These are phyloP conservation scores for Mola mola DNA, from an alignment of 2,113 vertebrate species.

Conservation along the genomic window DNA sequence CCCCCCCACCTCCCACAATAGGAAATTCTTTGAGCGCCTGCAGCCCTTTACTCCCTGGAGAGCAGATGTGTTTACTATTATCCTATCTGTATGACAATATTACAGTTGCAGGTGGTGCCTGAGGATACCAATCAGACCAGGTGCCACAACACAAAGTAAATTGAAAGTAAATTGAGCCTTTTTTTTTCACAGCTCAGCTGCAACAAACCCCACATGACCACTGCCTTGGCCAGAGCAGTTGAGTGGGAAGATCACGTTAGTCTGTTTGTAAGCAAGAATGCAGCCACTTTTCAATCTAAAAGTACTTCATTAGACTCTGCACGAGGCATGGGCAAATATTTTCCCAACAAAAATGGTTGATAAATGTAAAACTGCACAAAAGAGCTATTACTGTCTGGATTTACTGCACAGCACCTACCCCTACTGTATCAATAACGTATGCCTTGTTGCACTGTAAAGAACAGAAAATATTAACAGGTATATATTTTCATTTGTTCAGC, in stretches of 20 bases:
- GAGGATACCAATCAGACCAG: constrained; percentile 66
- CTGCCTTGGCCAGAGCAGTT: constrained; percentile 10
- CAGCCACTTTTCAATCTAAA: constrained; percentile 61
- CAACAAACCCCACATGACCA: constrained; percentile 18
- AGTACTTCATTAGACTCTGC: constrained; percentile 55
- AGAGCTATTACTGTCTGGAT: constrained; percentile 28
- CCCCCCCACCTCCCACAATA: constrained; percentile 21
- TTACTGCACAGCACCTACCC: constrained; percentile 21
- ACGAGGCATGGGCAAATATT: constrained; percentile 38
- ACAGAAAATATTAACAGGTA: constrained; percentile 49
- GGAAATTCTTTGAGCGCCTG: constrained; percentile 60
- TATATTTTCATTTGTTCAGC: constrained; percentile 54
- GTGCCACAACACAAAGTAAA: constrained; percentile 56
- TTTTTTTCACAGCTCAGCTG: constrained; percentile 12
- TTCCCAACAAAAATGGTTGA: constrained; percentile 36
- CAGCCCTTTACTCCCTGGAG: constrained; percentile 47
- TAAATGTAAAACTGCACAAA: constrained; percentile 36
- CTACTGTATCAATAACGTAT: constrained; percentile 45
- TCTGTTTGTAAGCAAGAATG: constrained; percentile 29
- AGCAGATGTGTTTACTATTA: constrained; percentile 66
- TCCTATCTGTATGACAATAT: constrained; percentile 57
- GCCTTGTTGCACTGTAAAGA: constrained; percentile 43
- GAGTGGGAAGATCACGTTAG: constrained; percentile 9
- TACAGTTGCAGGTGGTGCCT: constrained; percentile 60
- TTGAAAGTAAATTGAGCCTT: constrained; percentile 53